These are phyloP conservation scores for Nerophis ophidion DNA, from an alignment of 2,113 vertebrate genomes.

Conservation along the genomic window DNA sequence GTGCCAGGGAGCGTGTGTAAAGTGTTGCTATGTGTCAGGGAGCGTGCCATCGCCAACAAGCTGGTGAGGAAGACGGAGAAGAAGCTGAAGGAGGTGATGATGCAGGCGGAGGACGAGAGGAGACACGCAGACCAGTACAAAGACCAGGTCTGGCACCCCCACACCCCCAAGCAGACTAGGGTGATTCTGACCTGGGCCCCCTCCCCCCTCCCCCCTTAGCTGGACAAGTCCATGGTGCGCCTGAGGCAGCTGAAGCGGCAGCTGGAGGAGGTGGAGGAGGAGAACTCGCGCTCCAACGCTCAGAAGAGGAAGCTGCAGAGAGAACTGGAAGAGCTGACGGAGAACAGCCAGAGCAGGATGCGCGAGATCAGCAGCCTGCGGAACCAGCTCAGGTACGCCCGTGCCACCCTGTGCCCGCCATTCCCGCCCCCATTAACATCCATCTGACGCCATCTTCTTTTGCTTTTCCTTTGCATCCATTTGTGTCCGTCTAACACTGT, in stretches of 20 bases:
- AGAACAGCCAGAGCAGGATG: conserved; percentile 87
- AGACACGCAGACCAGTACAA: conserved; percentile 85
- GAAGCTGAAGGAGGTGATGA: conserved; percentile 84
- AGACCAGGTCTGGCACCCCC: conserved; percentile 76
- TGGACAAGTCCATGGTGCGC: conserved; percentile 76
- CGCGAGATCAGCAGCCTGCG: conserved; percentile 88
- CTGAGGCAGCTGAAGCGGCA: conserved; percentile 96
- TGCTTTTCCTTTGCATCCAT: conserved; percentile 51
- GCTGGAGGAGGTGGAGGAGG: conserved; percentile 95
- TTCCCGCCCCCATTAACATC: not conserved
- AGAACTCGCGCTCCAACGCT: conserved; percentile 90
- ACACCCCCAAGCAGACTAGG: not conserved
- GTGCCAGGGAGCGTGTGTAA: too few relatives aligned
- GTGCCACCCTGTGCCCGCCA: not conserved
- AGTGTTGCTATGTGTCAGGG: conserved; percentile 56
- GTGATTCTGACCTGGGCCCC: not conserved
- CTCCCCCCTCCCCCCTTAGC: too few relatives aligned
- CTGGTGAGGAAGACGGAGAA: conserved; percentile 84
- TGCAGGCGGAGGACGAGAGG: conserved; percentile 88
- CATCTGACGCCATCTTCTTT: conserved; percentile 40
- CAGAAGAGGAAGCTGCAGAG: conserved; percentile 91
- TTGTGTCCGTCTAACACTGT: conserved; percentile 60
- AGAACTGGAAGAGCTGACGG: conserved; percentile 87
- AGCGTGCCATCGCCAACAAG: conserved; percentile 81
- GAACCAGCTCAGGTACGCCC: conserved; percentile 86